These are phyloP conservation scores for Hozukius guyotensis DNA, from an alignment of 2,797 vertebrate species.

Conservation along the genomic window DNA sequence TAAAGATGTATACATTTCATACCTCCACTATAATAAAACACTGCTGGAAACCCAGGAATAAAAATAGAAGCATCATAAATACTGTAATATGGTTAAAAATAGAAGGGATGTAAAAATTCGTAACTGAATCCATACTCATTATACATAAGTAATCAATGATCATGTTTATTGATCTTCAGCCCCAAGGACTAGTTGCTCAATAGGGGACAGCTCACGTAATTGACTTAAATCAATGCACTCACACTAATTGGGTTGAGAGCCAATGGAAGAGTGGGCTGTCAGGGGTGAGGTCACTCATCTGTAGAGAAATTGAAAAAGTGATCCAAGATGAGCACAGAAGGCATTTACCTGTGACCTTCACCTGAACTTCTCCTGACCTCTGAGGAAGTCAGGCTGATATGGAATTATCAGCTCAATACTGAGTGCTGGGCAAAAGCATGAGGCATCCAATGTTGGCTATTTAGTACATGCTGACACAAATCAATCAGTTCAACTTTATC, in stretches of 20 bases:
- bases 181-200: slow-evolving; percentile 41
- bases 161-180: slow-evolving; percentile 59
- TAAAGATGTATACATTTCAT: not conserved
- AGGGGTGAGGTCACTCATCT: slow-evolving; percentile 33
- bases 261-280: not conserved
- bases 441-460: not conserved
- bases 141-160: slow-evolving; percentile 57
- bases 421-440: slow-evolving; percentile 16
- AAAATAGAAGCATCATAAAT: not conserved
- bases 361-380: not conserved
- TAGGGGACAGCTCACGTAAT: slow-evolving; percentile 20
- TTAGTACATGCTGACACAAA: slow-evolving; percentile 9
- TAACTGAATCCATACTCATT: slow-evolving; percentile 54
- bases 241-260: slow-evolving; percentile 61
- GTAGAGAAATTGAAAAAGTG: slow-evolving; percentile 5
- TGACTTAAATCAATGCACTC: slow-evolving; percentile 63
- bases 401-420: slow-evolving; percentile 27
- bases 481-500: not conserved
- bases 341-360: slow-evolving; percentile 35
- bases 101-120: not conserved
- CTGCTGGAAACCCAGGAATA: not conserved
- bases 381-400: not conserved
- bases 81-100: not conserved
- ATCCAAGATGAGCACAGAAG: not conserved
- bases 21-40: not conserved